Evolutionary conservation across 2,113 vertebrate species (phyloP), one percentile per base, ranked within the genome.

Genomic region (Steatornis caripensis): DNA sequence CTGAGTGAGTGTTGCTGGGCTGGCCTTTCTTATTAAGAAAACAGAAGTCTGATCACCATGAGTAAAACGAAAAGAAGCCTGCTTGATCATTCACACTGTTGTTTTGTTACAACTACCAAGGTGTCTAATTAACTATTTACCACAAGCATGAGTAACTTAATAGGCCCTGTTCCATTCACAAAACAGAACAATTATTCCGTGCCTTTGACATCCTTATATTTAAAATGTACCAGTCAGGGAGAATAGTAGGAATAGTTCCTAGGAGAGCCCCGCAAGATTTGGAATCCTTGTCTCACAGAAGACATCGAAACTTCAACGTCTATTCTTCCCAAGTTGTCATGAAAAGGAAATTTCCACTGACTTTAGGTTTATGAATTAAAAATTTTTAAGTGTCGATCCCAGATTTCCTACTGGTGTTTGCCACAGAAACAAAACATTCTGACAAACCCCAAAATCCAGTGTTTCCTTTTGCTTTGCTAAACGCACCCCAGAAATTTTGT

Each of bases 51-150:
- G 24, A 87, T 95, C 80, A 78, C 71, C 80, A 12, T 89, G 74
- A 95, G 87, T 91, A 95, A 87, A 97, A 91, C 12, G 1, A 84
- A 82, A 97, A 94, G 96, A 87, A 83, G 90, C 57, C 41, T 1
- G 1, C 95, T 85, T 49, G 74, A 92, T 92, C 65, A 91, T 76
- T 87, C 80, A 76, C 85, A 51, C 89, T 82, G 87, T 46, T 91
- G 64, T 2, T 49, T 70, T 58, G 76, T 90, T 87, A 74, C 61
- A 89, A 9, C 54, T 80, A 54, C 51, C 23, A 58, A 69, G 64
- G 68, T 80, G 55, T 77, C 75, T 93, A 91, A 97, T 96, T 97
- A 95, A 84, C 71, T 57, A 39, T 84, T 91, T 74, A 71, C 46
- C 51, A 58, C n/a, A 89, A 53, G 61, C 7, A 29, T 94, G 90